These are phyloP conservation scores for Enteromius unitaeniatus DNA, from an alignment of 2,797 vertebrate species.

Conservation along the genomic window DNA sequence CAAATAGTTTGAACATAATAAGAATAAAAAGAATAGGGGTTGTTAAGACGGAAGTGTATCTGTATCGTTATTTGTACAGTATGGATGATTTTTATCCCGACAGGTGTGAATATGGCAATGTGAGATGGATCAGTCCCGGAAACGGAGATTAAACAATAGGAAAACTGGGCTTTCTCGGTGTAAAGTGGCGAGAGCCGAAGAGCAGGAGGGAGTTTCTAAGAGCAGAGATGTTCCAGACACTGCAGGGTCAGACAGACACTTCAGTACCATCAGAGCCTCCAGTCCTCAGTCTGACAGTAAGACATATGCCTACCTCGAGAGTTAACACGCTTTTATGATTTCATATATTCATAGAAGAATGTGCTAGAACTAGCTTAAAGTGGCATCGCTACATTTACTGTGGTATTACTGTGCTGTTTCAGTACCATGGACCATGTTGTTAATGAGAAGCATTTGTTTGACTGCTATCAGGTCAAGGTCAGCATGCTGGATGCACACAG, in stretches of 20 bases:
- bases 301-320: neutral
- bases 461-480: constrained; percentile 44
- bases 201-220: neutral
- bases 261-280: constrained; percentile 24
- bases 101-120: constrained; percentile 5
- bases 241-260: neutral
- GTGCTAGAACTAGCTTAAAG: neutral
- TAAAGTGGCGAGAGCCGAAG: constrained; percentile 29
- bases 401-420: neutral
- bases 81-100: neutral
- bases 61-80: neutral
- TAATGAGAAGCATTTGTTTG: neutral
- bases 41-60: neutral
- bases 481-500: neutral
- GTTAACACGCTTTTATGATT: neutral
- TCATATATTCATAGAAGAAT: neutral
- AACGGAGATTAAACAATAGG: constrained; percentile 24
- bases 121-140: constrained; percentile 41
- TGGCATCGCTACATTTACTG: neutral
- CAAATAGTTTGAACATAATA: neutral
- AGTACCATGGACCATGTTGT: neutral
- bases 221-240: neutral
- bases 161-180: constrained; percentile 14
- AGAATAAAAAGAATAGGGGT: too few relatives aligned
- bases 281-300: constrained; percentile 25